Percentiles rank a stretch among this genome's conserved stretches.
These are phyloP conservation scores for Amphiprion percula DNA, from an alignment of 2,113 vertebrate genomes.

Conservation along the genomic window DNA sequence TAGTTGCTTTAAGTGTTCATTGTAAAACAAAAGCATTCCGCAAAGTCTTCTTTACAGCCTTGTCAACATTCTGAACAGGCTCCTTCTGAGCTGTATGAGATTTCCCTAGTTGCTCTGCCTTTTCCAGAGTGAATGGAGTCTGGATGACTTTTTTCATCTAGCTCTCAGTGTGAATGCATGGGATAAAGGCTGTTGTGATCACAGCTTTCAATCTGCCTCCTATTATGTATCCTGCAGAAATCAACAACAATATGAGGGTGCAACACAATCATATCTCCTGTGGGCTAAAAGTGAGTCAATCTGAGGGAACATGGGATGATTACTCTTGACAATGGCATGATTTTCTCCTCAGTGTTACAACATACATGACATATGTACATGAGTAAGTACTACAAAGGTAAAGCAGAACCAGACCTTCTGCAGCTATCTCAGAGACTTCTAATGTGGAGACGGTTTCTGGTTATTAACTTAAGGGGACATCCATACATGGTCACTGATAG, in stretches of 20 bases:
- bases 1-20: no score
- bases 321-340: no score
- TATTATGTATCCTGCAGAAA: neutral
- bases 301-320: no score
- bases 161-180: neutral
- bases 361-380: no score
- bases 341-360: no score
- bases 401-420: neutral
- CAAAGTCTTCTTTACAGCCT: neutral
- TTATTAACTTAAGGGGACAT: slow-evolving; percentile 20
- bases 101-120: neutral
- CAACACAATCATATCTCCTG: neutral
- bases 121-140: neutral
- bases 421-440: slow-evolving; percentile 10
- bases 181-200: no score
- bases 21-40: neutral
- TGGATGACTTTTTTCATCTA: neutral
- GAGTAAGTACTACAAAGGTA: no score
- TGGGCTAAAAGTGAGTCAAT: neutral
- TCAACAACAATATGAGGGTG: neutral
- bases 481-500: slow-evolving; percentile 26
- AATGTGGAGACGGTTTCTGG: neutral
- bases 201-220: neutral
- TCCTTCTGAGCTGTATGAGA: neutral
- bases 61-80: no score